These are phyloP conservation scores for Nothura maculosa DNA, from an alignment of 2,797 vertebrate genomes.

Conservation along the genomic window DNA sequence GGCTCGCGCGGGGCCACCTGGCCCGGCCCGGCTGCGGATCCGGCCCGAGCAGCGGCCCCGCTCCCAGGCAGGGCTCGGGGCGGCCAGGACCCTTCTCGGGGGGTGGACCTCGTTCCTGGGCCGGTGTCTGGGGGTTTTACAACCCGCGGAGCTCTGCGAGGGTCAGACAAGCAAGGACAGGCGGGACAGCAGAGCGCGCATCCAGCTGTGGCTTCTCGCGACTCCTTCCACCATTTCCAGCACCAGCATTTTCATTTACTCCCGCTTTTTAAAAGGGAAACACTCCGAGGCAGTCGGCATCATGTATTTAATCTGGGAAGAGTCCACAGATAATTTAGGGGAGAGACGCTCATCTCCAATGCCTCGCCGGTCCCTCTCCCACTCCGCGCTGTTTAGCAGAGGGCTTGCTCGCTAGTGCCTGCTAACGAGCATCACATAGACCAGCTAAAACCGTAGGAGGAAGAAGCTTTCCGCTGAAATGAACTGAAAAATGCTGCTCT, in stretches of 20 bases:
- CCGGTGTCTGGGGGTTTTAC: neutral
- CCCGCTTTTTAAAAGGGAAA: neutral
- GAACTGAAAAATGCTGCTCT: neutral
- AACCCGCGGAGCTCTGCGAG: neutral
- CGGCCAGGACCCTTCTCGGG: no score
- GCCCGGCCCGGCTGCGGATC: neutral
- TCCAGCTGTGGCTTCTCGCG: neutral
- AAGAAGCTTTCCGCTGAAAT: neutral
- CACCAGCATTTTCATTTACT: neutral
- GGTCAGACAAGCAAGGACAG: neutral
- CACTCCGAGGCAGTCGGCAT: neutral
- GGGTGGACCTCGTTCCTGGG: no score
- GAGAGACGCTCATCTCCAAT: neutral
- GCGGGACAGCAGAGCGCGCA: neutral
- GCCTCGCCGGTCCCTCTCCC: neutral
- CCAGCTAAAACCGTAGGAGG: neutral
- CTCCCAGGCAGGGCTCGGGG: no score
- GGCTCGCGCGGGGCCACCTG: fast-evolving
- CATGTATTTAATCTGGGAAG: neutral
- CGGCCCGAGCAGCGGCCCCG: no score
- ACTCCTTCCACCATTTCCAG: neutral
- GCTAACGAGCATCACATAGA: fast-evolving
- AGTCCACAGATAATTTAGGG: neutral
- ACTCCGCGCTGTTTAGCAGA: neutral
- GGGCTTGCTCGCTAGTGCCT: neutral